phyloP scores from a whole-genome alignment of 2,888 invertebrate species.

The Polydrusus tereticollis region DNA sequence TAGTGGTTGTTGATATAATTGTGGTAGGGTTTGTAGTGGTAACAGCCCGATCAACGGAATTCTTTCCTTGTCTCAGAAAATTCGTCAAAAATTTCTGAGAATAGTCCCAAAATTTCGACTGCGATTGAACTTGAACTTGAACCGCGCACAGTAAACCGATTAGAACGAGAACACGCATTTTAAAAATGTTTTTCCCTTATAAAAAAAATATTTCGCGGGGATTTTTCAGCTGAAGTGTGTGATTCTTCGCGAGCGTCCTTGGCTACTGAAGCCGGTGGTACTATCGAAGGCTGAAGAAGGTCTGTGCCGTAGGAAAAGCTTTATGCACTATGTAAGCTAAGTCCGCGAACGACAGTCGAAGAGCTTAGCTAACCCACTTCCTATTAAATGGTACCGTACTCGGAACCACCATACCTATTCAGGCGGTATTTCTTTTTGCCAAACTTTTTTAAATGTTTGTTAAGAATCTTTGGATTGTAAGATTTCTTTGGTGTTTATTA shows the following conservation, averaged over 20 bases:
- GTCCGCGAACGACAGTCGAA: constrained; percentile 59
- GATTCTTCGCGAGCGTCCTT: constrained; percentile 58
- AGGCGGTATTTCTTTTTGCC: constrained; percentile 39
- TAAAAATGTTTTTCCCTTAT: constrained; percentile 23
- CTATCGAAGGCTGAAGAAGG: constrained; percentile 63
- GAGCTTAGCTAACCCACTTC: constrained; percentile 67
- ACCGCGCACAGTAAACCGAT: constrained; percentile 57
- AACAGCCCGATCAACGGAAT: constrained; percentile 53
- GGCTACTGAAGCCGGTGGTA: constrained; percentile 55
- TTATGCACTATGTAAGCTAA: constrained; percentile 62
- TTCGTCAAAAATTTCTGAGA: constrained; percentile 59
- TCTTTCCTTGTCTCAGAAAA: constrained; percentile 63
- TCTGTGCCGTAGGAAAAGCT: constrained; percentile 63
- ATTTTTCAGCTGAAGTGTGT: constrained; percentile 40
- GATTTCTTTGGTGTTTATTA: too few relatives aligned
- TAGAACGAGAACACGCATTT: constrained; percentile 45
- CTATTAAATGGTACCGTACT: constrained; percentile 64
- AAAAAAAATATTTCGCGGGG: constrained; percentile 32
- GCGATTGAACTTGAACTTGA: constrained; percentile 57
- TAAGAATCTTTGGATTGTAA: not conserved
- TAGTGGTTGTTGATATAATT: constrained; percentile 33
- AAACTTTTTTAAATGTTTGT: constrained; percentile 17
- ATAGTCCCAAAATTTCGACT: constrained; percentile 61
- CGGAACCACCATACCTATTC: constrained; percentile 51
- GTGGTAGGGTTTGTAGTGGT: constrained; percentile 34